Evolutionary conservation across 2,797 vertebrate genomes (phyloP), one percentile per base, ranked within the genome.

Genomic region (Notolabrus celidotus): DNA sequence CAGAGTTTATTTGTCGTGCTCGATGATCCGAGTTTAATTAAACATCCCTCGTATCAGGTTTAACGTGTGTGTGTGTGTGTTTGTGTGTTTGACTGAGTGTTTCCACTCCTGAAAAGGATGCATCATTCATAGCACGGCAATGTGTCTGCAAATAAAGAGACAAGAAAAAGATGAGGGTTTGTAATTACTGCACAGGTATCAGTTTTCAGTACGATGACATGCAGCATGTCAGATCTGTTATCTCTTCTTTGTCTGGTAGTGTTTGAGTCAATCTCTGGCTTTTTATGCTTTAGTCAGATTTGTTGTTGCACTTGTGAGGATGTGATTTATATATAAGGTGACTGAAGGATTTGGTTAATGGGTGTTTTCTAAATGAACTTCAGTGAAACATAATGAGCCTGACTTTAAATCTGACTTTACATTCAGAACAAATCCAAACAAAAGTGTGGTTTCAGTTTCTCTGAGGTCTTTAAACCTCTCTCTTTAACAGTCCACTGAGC

Each of bases 31-130:
- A 29, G 36, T 65, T 41, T 27, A 71, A 78, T 73, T 57, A 33
- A 66, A 52, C 67, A 17, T 38, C 20, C 45, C 49, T 81, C 7
- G 20, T 54, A 54, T 64, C 57, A 47, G 59, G 17, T 45, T 53
- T 14, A 51, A 43, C n/a, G 3, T 19, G 15, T 57, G 60, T 53
- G 52, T 47, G 47, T 60, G 47, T 33, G 33, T 33, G 33, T 33
- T 2, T 19, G 15, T 57, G 54, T 67, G 51, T 39, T 31, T 55
- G 34, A 11, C 25, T 55, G 65, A 42, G 66, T 17, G 52, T 73
- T 66, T 84, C 68, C 75, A 67, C 65, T 83, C 79, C 77, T 74
- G 58, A 81, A 86, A 87, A 82, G 79, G 79, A 69, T 10, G 45
- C 49, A 8, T 71, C 67, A 1, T 67, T 71, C 51, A 27, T 7